phyloP scores from a whole-genome alignment of 2,888 invertebrate genomes.

The Chaitophorus viminalis region DNA sequence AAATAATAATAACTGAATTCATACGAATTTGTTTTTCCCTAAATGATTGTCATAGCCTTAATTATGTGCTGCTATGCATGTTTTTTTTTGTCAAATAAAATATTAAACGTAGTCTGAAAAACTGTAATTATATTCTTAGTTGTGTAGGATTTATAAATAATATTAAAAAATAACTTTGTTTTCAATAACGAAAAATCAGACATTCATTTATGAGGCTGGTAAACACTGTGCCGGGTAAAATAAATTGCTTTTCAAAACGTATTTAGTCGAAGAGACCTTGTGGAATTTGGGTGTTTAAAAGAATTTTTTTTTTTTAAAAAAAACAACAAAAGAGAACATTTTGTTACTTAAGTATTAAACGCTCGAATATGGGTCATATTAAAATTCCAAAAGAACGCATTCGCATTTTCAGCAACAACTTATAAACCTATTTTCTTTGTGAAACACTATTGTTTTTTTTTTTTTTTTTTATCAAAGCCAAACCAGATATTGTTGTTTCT shows the following conservation, averaged over 20 bases:
- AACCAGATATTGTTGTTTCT: slow-evolving; percentile 42
- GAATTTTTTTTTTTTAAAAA: not conserved
- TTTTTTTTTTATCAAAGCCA: slow-evolving; percentile 43
- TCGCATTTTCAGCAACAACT: slow-evolving; percentile 42
- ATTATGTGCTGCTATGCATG: too few species aligned
- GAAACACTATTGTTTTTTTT: not conserved
- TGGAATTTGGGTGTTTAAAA: slow-evolving; percentile 26
- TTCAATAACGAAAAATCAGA: not conserved
- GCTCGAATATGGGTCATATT: slow-evolving; percentile 8
- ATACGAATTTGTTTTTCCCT: not conserved
- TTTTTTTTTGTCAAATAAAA: not conserved
- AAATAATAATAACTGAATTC: not conserved
- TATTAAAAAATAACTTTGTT: not conserved
- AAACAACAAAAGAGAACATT: slow-evolving; percentile 14
- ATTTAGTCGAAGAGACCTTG: not conserved
- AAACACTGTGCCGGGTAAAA: not conserved
- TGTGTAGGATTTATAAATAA: not conserved
- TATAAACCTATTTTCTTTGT: slow-evolving; percentile 43
- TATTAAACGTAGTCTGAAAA: not conserved
- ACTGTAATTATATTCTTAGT: not conserved
- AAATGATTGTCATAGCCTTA: not conserved
- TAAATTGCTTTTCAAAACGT: not conserved
- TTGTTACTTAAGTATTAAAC: slow-evolving; percentile 51
- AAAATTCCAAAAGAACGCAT: slow-evolving; percentile 30
- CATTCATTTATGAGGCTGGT: not conserved